Conservation (phyloP, 2,888 invertebrate species). For the Podotricha telesiphe region DNA sequence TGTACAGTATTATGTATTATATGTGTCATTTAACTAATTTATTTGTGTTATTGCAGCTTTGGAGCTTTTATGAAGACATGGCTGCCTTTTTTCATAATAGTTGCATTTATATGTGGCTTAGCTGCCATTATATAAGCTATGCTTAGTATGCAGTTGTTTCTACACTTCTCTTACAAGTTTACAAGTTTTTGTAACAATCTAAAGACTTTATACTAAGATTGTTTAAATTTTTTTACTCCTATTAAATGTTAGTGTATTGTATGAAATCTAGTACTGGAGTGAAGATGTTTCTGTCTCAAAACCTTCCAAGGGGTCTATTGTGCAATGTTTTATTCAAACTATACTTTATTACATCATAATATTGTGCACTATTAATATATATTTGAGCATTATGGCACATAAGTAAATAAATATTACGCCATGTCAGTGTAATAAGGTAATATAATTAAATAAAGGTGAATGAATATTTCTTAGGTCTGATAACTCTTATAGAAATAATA, state of each 20-base stretch:
- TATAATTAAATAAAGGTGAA: neutral
- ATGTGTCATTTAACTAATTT: neutral
- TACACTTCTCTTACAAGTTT: slow-evolving; percentile 16
- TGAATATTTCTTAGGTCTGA: neutral
- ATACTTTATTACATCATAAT: slow-evolving; percentile 5
- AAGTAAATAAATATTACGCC: neutral
- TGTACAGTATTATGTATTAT: neutral
- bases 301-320: slow-evolving; percentile 9
- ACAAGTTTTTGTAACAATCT: slow-evolving; percentile 18
- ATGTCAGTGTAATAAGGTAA: neutral
- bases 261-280: neutral
- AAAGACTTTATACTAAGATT: slow-evolving; percentile 17
- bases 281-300: neutral
- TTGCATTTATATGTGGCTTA: slow-evolving; percentile 66
- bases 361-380: slow-evolving; percentile 5
- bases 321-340: neutral
- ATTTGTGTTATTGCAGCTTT: slow-evolving; percentile 74
- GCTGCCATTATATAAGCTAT: slow-evolving; percentile 62
- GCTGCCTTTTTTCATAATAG: slow-evolving; percentile 88
- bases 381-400: slow-evolving; percentile 5
- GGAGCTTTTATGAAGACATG: slow-evolving; percentile 90
- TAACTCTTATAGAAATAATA: neutral
- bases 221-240: slow-evolving; percentile 12
- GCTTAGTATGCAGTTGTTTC: neutral
- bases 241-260: slow-evolving; percentile 2